Percentiles rank a stretch among this genome's conserved stretches.
phyloP scores from a whole-genome alignment of 1,140 invertebrate species.

The Drosophila tani region DNA sequence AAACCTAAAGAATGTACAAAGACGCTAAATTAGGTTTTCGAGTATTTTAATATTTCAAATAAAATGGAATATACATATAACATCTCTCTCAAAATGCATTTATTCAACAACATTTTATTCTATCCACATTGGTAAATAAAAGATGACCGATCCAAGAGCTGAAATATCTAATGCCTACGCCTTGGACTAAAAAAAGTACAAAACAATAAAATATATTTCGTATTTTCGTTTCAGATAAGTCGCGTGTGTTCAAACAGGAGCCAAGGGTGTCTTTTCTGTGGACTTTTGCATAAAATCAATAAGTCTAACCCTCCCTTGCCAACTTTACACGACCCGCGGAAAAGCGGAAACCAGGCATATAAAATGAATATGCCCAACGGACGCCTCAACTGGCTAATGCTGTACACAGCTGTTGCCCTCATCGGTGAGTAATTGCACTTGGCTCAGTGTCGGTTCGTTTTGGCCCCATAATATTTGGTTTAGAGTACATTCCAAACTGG shows the following conservation, averaged over 20 bases:
- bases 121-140: no score
- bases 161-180: no score
- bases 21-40: neutral
- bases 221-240: conserved; percentile 36
- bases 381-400: conserved; percentile 73
- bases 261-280: conserved; percentile 56
- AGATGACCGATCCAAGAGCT: no score
- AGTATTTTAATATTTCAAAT: neutral
- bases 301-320: conserved; percentile 43
- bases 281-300: conserved; percentile 71
- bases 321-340: conserved; percentile 16
- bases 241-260: conserved; percentile 22
- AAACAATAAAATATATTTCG: neutral
- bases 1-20: neutral
- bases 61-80: no score
- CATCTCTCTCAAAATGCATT: no score
- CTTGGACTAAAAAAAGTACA: no score
- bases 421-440: conserved; percentile 69
- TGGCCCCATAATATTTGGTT: conserved; percentile 13
- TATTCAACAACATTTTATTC: no score
- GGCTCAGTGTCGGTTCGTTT: conserved; percentile 14
- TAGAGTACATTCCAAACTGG: conserved; percentile 18
- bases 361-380: conserved; percentile 67
- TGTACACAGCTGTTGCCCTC: conserved; percentile 71
- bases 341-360: conserved; percentile 57